A percentile compares a stretch with the other conserved stretches of the same genome.
These are phyloP conservation scores for Bagarius yarrelli DNA, from an alignment of 2,113 vertebrate species.

Conservation along the genomic window DNA sequence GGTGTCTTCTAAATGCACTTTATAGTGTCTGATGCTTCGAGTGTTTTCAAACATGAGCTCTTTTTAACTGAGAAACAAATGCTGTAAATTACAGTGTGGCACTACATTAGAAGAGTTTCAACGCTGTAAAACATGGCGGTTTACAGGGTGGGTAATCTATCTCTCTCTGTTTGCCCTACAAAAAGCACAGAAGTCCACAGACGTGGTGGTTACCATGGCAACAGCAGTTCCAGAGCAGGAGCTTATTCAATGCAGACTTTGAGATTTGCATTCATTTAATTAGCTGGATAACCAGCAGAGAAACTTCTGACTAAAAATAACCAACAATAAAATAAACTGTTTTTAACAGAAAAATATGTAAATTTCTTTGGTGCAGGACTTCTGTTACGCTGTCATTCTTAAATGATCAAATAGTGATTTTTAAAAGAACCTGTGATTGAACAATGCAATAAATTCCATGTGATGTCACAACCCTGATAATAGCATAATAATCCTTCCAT, in stretches of 20 bases:
- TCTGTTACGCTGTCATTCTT: no score
- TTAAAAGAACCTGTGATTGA: neutral
- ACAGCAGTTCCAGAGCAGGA: neutral
- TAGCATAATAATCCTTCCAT: neutral
- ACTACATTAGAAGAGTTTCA: neutral
- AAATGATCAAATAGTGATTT: neutral
- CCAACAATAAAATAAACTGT: neutral
- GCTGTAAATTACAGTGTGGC: no score
- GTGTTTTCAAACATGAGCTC: no score
- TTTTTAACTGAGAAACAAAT: no score
- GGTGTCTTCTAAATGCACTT: no score
- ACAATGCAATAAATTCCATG: neutral
- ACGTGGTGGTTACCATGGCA: neutral
- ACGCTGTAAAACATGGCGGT: neutral
- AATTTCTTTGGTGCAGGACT: no score
- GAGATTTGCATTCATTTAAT: neutral
- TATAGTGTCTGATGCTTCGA: no score
- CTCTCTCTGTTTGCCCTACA: neutral
- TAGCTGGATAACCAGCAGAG: neutral
- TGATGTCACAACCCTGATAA: neutral
- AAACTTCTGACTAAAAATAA: neutral
- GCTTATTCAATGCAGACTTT: neutral
- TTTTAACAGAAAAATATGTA: no score
- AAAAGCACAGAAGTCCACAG: neutral
- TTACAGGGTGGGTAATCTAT: neutral